Base-by-base conservation (phyloP, 2,113 vertebrate genomes). In the Macquaria ambigua region DNA sequence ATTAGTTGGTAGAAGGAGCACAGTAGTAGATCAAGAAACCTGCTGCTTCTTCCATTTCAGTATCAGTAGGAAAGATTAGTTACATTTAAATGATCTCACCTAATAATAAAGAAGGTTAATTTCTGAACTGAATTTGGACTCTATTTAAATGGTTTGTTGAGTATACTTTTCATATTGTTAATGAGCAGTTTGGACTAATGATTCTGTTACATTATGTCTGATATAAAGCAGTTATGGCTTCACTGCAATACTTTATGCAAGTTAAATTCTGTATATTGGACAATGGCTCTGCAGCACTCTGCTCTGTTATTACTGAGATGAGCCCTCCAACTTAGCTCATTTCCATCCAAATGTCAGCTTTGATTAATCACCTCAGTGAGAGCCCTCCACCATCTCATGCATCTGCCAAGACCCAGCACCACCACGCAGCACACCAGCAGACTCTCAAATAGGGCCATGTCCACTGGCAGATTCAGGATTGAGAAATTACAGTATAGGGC, bases 311-410 rank as follows among this genome's bases (percentile, higher is more conserved):
- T 90, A 82, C 87, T 15, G 86, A 86, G 83, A 92, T 70, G 89
- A 91, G 81, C 73, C 88, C 74, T 87, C 87, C 82, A 87, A 88
- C 87, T 89, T 85, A 59, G 70, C 87, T 90, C 86, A 91, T 95
- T 94, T 94, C 91, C 87, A 93, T 91, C 84, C 88, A 89, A 89
- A 89, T 88, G 91, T 94, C 93, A 91, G 84, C 88, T 89, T 91
- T 94, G 91, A 95, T 95, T 93, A 94, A 95, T 95, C 88, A 92
- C 94, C 93, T 89, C 73, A 39, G 78, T 53, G 84, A 92, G 85
- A 90, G 81, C 84, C 90, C 89, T 90, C 82, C 85, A 86, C 88
- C 91, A 81, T 84, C 82, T 71, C 77, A 70, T 56, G 75, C 85
- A 74, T 77, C 88, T 91, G 91, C 92, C 86, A 94, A 90, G 84